Percentiles rank a stretch among this genome's conserved stretches.
These are phyloP conservation scores for Hemicentrotus pulcherrimus DNA, from an alignment of 35 echinoderm and acorn worm genomes.

Conservation along the genomic window DNA sequence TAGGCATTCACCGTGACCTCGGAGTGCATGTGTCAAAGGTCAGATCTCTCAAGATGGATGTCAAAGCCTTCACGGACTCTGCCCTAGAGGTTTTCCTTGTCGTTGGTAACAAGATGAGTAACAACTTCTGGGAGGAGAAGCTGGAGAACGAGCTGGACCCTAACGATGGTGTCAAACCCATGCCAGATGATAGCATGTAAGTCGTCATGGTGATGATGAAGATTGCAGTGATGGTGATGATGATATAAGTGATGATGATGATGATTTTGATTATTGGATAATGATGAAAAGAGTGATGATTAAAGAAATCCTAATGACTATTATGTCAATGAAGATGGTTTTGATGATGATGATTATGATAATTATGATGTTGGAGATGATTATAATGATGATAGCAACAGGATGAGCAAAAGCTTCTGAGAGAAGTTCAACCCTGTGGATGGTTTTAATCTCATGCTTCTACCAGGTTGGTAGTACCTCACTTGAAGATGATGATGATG, in stretches of 20 bases:
- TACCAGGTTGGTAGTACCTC: too few species aligned
- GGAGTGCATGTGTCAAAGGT: slow-evolving; percentile 92
- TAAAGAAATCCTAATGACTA: too few species aligned
- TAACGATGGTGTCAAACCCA: slow-evolving; percentile 61
- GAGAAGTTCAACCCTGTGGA: too few species aligned
- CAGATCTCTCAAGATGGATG: slow-evolving; percentile 89
- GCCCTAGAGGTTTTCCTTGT: slow-evolving; percentile 69
- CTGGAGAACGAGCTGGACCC: slow-evolving; percentile 51
- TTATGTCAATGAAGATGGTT: too few species aligned
- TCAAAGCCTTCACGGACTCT: slow-evolving; percentile 70
- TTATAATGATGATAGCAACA: too few species aligned
- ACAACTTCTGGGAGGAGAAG: slow-evolving; percentile 69
- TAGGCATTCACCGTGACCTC: slow-evolving; percentile 73
- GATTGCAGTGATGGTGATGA: not conserved
- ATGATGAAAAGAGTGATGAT: not conserved
- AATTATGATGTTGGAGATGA: too few species aligned
- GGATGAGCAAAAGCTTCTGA: too few species aligned
- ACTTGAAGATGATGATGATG: not conserved
- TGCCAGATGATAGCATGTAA: slow-evolving; percentile 82
- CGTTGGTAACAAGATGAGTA: slow-evolving; percentile 73
- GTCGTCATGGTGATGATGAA: slow-evolving; percentile 8
- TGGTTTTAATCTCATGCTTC: too few species aligned
- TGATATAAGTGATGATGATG: not conserved
- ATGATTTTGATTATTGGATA: not conserved
- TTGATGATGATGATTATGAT: too few species aligned